Evolutionary conservation across 2,113 vertebrate species (phyloP), one percentile per base, ranked within the genome.

Genomic region (Calyptomena viridis): DNA sequence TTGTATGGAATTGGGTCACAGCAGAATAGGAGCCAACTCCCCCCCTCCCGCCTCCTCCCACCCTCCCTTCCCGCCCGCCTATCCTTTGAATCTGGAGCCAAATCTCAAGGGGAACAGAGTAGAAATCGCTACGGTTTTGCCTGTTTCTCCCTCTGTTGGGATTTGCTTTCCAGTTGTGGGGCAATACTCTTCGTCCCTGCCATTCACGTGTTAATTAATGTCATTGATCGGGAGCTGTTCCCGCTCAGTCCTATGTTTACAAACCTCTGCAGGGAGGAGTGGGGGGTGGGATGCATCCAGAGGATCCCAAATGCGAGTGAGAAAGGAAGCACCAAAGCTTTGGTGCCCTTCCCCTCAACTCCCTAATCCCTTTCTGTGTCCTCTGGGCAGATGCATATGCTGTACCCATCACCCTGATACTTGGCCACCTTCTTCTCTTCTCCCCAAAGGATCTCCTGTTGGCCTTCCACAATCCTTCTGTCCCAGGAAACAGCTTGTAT

Each of bases 1-100:
- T 97, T 97, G 96, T 97, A 97, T 96, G 96, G 96, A 97, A 97
- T 91, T 97, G 96, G 97, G 96, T 97, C 96, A 97, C 91, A 95
- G 95, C 84, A 97, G 93, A 97, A 93, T 89, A 95, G 74, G 91
- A 97, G 96, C 95, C 96, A 97, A 64, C 64, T 95, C 91, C 77
- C 72, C 13, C 28, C 4, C 50, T 12, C 89, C 96, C 44, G 12
- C 89, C 94, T 93, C 89, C 87, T 91, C 88, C 88, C 95, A 92
- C 2, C 92, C 92, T 92, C 92, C 84, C 84, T 93, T 87, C 78
- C 93, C 5, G 86, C 92, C 94, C 95, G 92, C 81, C 84, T 96
- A 94, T 97, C 95, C 96, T 96, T 97, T 97, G 96, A 96, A 97
- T 97, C 96, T 94, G 95, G 90, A 97, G 97, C 96, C 96, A 97